Evolutionary conservation across 2,888 invertebrate genomes (phyloP).

Genomic region (Tetranychus piercei): DNA sequence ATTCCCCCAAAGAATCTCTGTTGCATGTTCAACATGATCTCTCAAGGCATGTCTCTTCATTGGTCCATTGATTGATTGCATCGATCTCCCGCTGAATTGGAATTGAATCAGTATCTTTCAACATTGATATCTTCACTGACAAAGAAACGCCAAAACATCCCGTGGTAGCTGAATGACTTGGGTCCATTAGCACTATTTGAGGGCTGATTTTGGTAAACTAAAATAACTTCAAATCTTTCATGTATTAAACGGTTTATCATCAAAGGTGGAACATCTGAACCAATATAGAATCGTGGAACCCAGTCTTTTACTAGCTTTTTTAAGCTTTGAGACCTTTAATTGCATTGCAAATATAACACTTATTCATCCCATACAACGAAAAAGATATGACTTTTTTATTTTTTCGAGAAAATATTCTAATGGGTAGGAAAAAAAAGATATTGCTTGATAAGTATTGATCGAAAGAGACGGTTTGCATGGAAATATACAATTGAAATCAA

Average conservation of each 20-base stretch:
- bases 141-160: constrained; percentile 5
- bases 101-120: not conserved
- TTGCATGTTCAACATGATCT: not conserved
- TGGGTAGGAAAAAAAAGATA: not conserved
- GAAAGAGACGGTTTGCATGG: not conserved
- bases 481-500: not conserved
- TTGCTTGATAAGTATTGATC: not conserved
- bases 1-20: not conserved
- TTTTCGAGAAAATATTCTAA: not conserved
- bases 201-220: not conserved
- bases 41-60: not conserved
- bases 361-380: not conserved
- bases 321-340: not conserved
- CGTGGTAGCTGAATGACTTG: not conserved
- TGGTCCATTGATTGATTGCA: not conserved
- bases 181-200: not conserved
- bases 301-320: not conserved
- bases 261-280: not conserved
- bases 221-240: not conserved
- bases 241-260: not conserved
- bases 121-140: not conserved
- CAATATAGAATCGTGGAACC: not conserved
- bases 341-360: not conserved
- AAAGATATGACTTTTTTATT: not conserved
- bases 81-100: constrained; percentile 1